phyloP scores from a whole-genome alignment of 2,797 vertebrate genomes.

The Eulemur coronatus region DNA sequence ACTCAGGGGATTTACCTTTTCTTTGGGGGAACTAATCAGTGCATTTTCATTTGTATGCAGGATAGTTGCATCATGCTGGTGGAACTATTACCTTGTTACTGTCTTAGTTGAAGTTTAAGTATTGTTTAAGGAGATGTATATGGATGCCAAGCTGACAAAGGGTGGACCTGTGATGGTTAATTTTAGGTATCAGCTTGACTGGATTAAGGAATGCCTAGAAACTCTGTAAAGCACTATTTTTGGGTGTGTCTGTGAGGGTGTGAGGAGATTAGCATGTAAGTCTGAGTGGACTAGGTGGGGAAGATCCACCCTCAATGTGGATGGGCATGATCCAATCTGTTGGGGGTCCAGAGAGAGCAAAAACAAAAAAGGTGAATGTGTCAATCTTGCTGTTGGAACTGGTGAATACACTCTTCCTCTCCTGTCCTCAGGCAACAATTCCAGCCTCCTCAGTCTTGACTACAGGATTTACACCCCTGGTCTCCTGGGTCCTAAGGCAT shows the following conservation, averaged over 20 bases:
- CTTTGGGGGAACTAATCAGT: not conserved
- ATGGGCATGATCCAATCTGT: not conserved
- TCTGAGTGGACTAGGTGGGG: not conserved
- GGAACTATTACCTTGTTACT: not conserved
- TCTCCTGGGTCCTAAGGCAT: not conserved
- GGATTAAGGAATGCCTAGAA: not conserved
- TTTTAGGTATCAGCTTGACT: not conserved
- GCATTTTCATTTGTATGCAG: not conserved
- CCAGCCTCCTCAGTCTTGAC: not conserved
- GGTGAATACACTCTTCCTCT: not conserved
- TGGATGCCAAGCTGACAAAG: not conserved
- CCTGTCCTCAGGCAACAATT: not conserved
- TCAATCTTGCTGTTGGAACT: not conserved
- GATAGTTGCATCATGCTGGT: not conserved
- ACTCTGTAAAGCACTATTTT: not conserved
- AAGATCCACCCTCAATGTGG: not conserved
- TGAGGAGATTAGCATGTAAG: not conserved
- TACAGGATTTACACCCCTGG: not conserved
- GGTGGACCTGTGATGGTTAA: not conserved
- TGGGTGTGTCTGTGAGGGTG: not conserved
- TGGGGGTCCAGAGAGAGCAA: not conserved
- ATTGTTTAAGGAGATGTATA: not conserved
- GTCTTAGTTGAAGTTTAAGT: not conserved
- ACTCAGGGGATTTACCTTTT: not conserved
- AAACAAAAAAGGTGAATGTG: not conserved